These are phyloP conservation scores for Crypturellus undulatus DNA, from an alignment of 2,113 vertebrate genomes.

Conservation along the genomic window DNA sequence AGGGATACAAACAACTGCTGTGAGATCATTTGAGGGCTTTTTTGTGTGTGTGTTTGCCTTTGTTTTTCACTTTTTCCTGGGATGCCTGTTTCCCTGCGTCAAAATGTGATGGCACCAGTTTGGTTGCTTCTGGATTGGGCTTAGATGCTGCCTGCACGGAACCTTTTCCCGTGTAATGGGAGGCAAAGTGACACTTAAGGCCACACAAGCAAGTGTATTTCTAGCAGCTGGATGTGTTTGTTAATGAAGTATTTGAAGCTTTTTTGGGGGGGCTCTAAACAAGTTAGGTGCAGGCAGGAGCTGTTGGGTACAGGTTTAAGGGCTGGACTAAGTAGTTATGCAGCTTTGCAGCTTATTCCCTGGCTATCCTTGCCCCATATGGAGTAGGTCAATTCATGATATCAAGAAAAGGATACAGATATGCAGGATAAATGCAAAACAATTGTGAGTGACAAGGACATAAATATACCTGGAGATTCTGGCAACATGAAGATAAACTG, in stretches of 20 bases:
- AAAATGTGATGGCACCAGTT: fast-evolving
- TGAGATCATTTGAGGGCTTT: background rate
- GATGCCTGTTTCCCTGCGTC: background rate
- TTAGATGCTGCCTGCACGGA: background rate
- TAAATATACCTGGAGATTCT: conserved; percentile 7
- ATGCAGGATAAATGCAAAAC: background rate
- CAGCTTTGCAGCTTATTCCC: background rate
- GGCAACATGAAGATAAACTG: conserved; percentile 27
- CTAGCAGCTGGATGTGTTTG: background rate
- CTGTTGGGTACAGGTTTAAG: background rate
- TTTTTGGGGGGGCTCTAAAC: background rate
- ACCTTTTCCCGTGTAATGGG: background rate
- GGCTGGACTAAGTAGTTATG: background rate
- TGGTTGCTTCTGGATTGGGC: background rate
- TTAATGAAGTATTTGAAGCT: background rate
- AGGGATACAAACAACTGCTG: background rate
- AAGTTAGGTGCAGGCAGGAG: background rate
- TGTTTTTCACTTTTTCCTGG: fast-evolving
- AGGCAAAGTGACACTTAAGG: background rate
- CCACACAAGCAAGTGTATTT: background rate
- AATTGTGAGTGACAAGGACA: background rate
- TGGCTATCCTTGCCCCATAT: background rate
- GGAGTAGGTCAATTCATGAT: background rate
- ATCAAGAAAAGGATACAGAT: background rate
- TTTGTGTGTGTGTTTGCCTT: too few relatives aligned